Evolutionary conservation across 2,888 invertebrate genomes (phyloP).

Genomic region (Platycheirus rosarum): DNA sequence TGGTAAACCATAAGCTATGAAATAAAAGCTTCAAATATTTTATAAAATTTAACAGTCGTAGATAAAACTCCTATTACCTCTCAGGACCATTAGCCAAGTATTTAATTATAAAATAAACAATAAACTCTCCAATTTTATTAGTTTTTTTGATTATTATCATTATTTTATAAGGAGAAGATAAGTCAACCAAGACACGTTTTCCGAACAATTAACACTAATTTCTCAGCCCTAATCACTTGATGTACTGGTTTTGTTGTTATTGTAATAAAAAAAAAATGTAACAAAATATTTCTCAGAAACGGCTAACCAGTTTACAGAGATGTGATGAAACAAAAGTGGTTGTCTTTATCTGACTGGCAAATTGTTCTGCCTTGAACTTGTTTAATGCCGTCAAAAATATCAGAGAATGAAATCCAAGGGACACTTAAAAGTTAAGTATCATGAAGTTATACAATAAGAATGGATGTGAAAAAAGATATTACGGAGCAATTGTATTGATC

Average conservation of each 20-base stretch:
- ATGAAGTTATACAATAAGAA: no score
- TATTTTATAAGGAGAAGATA: neutral
- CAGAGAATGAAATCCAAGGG: neutral
- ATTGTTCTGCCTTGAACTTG: conserved; percentile 11
- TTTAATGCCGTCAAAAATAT: neutral
- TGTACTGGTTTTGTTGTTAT: conserved; percentile 3
- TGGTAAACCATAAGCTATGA: no score
- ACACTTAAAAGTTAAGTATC: no score
- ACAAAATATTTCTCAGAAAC: conserved; percentile 10
- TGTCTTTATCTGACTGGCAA: neutral
- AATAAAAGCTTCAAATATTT: no score
- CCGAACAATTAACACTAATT: conserved; percentile 13
- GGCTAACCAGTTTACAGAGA: neutral
- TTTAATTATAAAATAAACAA: no score
- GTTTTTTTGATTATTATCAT: conserved; percentile 5
- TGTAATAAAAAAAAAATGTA: conserved; percentile 6
- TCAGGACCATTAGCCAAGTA: no score
- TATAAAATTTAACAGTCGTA: no score
- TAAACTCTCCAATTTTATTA: neutral
- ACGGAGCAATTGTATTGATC: no score
- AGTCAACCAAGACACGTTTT: conserved; percentile 14
- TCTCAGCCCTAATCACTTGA: neutral
- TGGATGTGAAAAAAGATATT: no score
- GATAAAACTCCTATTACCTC: no score
- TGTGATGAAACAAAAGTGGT: neutral